Evolutionary conservation across 2,888 invertebrate species (phyloP).

Genomic region (Strigamia maritima): DNA sequence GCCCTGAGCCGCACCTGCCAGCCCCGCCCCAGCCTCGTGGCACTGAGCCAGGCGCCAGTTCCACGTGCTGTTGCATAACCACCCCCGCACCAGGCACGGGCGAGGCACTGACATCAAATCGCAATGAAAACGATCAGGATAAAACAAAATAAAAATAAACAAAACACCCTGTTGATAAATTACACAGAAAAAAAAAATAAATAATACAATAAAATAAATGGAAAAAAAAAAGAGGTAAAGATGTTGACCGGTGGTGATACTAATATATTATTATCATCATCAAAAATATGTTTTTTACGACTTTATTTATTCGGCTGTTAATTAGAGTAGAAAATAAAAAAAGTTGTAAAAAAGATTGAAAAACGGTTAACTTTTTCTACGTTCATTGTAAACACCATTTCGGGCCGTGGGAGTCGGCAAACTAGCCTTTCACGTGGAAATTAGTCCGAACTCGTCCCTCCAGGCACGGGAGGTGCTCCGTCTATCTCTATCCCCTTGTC

Average conservation of each 20-base stretch:
- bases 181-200: background rate
- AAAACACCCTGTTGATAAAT: background rate
- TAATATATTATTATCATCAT: background rate
- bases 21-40: slow-evolving; percentile 31
- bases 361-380: background rate
- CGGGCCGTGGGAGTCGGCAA: slow-evolving; percentile 21
- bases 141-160: background rate
- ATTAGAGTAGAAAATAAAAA: background rate
- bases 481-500: background rate
- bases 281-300: background rate
- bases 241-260: background rate
- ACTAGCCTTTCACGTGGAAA: slow-evolving; percentile 29
- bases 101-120: slow-evolving; percentile 34
- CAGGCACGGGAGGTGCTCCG: background rate
- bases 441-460: slow-evolving; percentile 1
- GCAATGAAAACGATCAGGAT: background rate
- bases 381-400: slow-evolving; percentile 7
- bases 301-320: background rate
- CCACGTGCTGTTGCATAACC: slow-evolving; percentile 34
- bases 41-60: slow-evolving; percentile 31
- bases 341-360: background rate
- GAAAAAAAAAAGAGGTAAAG: background rate
- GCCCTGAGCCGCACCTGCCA: slow-evolving; percentile 32
- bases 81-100: slow-evolving; percentile 32
- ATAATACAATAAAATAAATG: background rate